phyloP scores from a whole-genome alignment of 2,888 invertebrate genomes.

The Ophion ellenae region DNA sequence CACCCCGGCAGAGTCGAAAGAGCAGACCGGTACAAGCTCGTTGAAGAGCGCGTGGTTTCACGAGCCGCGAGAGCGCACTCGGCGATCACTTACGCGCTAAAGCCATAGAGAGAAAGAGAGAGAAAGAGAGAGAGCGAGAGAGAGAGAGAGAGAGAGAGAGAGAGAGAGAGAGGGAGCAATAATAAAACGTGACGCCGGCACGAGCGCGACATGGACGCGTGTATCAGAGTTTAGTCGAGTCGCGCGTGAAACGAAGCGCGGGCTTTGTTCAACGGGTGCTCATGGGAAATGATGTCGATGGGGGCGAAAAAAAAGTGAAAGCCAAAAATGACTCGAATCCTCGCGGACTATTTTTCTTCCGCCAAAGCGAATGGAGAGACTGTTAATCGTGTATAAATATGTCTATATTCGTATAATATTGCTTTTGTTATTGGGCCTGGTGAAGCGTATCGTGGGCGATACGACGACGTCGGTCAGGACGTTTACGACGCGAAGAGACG shows the following conservation, averaged over 20 bases:
- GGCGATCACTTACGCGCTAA: conserved; percentile 26
- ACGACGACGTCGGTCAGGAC: conserved; percentile 59
- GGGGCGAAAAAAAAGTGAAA: conserved; percentile 6
- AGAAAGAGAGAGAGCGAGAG: conserved; percentile 26
- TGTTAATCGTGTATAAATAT: too few species aligned
- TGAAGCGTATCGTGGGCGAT: conserved; percentile 19
- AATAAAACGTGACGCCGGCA: conserved; percentile 45
- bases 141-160: conserved; percentile 28
- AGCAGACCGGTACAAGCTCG: neutral
- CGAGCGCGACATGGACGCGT: conserved; percentile 31
- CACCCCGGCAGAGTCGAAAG: conserved; percentile 62
- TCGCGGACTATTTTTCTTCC: neutral
- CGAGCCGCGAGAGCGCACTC: conserved; percentile 66
- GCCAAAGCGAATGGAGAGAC: too few species aligned
- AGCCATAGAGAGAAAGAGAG: conserved; percentile 23
- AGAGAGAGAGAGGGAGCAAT: conserved; percentile 33
- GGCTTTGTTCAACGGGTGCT: conserved; percentile 35
- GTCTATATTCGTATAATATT: too few species aligned
- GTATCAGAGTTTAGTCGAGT: conserved; percentile 40
- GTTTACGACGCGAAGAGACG: conserved; percentile 59
- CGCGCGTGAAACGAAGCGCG: conserved; percentile 53
- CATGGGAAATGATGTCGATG: conserved; percentile 15
- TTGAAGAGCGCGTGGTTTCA: conserved; percentile 28
- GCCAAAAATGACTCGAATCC: conserved; percentile 10
- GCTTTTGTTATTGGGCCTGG: conserved; percentile 2